Evolutionary conservation across 2,113 vertebrate species (phyloP), one percentile per base, ranked within the genome.

Genomic region (Puffinus mauretanicus): DNA sequence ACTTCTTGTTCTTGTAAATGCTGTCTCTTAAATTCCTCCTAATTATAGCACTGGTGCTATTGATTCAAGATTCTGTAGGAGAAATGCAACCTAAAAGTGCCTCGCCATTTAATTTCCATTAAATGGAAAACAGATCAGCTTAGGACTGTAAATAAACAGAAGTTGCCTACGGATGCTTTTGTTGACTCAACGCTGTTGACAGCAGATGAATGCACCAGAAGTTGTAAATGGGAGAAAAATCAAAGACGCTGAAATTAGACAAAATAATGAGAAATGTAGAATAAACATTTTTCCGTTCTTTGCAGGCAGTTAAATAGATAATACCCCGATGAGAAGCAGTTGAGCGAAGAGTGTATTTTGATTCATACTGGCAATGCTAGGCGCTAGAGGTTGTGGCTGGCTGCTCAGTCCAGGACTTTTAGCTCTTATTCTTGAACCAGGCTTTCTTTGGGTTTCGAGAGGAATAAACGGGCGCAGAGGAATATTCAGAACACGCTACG

Each of bases 131-230:
- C 90, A 96, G 95, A 96, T 91, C 95, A 82, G 85, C 38, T 91
- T 91, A 97, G 93, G 69, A 94, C 80, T 94, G 93, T 94, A 96
- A 92, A 97, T 97, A 96, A 90, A 91, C 92, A 97, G 87, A 87
- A 96, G 91, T 96, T 97, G 92, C 78, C 64, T 90, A 87, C 46
- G 94, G 94, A 96, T 97, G 96, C 93, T 95, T 93, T 96, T 95
- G 97, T 97, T 97, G 97, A 97, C 91, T 93, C 77, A 84, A 34
- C 12, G 89, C 82, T 97, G 88, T 95, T 98, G 96, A 97, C 96
- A 96, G 94, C 77, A 77, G 49, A 95, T 92, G 83, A 96, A 94
- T 94, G 94, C 77, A 90, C 49, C 57, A 36, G 93, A 77, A 82
- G 87, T 85, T 95, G 73, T 93, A 96, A 93, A 86, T 24, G 62